Base-by-base conservation (phyloP, 2,113 vertebrate species). In the Phalacrocorax pelagicus region DNA sequence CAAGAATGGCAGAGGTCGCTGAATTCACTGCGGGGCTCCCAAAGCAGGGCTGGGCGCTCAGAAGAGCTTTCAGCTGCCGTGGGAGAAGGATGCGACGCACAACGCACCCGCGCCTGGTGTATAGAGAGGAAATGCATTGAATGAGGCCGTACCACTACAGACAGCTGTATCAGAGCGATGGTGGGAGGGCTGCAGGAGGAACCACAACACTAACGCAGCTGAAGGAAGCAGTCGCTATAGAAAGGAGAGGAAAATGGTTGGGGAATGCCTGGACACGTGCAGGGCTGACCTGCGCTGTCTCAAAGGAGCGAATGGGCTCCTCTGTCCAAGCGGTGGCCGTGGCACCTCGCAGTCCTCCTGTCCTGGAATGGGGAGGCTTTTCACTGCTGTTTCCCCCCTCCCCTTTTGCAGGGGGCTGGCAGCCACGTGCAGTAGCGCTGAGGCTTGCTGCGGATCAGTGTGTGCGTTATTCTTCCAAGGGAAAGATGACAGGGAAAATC, bases 251-350 rank as follows among this genome's bases (percentile, higher is more conserved):
- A 38, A 58, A 40, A 52, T 11, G 42, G 5, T 4, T 89, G 55
- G 85, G 44, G 73, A 78, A n/a, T 27, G 11, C 54, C 65, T 54
- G 42, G 71, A 34, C 1, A 4, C 15, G 38, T 23, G 30, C 59
- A 54, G 81, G 36, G 29, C 12, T 47, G 66, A 44, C 15, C 72
- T 55, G 27, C 15, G 3, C 16, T 38, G 27, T 52, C 47, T 63
- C 26, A 40, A 40, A 54, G 44, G 23, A 89, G 40, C 18, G 86
- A 65, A 36, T 14, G 47, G 10, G 9, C 21, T 72, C 30, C 34
- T 12, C 42, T 62, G 38, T 58, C 65, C 49, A 9, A 12, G 38
- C 0, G 0, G n/a, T 51, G 85, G 10, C 77, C n/a, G 3, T 14
- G 59, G 44, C 38, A 55, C 10, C 12, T 52, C 40, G 59, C 0